Conservation (phyloP, 2,113 vertebrate genomes). For the Sceloporus undulatus region DNA sequence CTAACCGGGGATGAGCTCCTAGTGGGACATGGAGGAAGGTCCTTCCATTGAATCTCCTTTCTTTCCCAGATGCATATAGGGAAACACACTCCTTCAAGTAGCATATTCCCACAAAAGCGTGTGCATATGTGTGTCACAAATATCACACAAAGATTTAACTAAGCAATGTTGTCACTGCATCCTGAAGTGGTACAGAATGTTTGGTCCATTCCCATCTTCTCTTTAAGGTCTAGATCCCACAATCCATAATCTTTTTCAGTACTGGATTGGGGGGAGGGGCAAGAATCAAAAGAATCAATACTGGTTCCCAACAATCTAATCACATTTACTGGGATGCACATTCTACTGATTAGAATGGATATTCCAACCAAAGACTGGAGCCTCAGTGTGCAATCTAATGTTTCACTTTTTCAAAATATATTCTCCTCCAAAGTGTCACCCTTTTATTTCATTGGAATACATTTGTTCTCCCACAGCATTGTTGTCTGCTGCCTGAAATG, state of each 20-base stretch:
- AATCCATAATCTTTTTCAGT: background rate
- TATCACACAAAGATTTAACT: no score
- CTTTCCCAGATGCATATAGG: no score
- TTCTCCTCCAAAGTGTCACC: background rate
- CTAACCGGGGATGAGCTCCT: no score
- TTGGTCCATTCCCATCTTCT: background rate
- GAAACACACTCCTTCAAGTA: no score
- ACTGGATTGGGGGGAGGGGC: background rate
- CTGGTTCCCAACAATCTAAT: background rate
- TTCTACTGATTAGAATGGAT: background rate
- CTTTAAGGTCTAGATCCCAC: background rate
- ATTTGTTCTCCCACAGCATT: background rate
- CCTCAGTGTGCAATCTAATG: background rate
- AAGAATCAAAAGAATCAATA: background rate
- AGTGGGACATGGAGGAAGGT: no score
- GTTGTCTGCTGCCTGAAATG: background rate
- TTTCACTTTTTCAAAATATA: background rate
- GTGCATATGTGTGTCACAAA: no score
- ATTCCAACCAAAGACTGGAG: background rate
- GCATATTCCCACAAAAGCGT: no score
- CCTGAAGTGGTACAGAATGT: no score
- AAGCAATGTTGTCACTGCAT: no score
- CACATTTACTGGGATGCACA: background rate
- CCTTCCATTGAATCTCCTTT: no score
- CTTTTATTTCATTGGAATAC: background rate